Base-by-base conservation (phyloP, 2,113 vertebrate genomes). In the Aplodontia rufa region DNA sequence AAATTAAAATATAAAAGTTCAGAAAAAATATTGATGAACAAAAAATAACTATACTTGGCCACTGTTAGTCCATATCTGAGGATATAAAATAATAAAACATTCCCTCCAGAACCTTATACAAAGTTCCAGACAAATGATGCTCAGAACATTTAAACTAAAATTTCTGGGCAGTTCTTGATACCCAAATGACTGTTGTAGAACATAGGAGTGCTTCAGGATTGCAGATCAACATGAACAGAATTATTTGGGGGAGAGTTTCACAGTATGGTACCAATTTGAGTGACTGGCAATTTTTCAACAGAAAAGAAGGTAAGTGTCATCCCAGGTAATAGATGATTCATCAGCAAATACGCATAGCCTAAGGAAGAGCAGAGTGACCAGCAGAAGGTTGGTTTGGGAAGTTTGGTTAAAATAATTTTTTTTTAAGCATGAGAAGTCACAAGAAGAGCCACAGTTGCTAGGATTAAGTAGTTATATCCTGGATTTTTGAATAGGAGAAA, bases 71-170 rank as follows among this genome's bases (percentile, higher is more conserved):
- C 6, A 37, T 86, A 19, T 51, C 40, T 8, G 5, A 12, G 11
- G 7, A 79, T 91, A 64, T 83, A 75, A 93, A 60, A 72, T 75
- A 82, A 45, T 82, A 30, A 68, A 66, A 81, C 60, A 45, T 0
- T 78, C 0, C 66, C 64, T 94, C 14, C 22, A 72, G 49, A 90
- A 45, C 53, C 30, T 90, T 22, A 60, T 45, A 53, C 76, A 24
- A 68, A 64, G 26, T n/a, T 96, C 17, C 37, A 42, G 60, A 71
- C 45, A 82, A 85, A 55, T 8, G 47, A 95, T 32, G 35, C 53
- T 88, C 45, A 53, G 47, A 90, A 90, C 30, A 89, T 90, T 90
- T 86, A 71, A 68, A 37, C 81, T 64, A 78, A 87, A 62, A 87
- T 16, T 42, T 72, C 42, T 71, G 24, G 11, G 22, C 32, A 62